Evolutionary conservation across 2,113 vertebrate species (phyloP).

Genomic region (Equus przewalskii): DNA sequence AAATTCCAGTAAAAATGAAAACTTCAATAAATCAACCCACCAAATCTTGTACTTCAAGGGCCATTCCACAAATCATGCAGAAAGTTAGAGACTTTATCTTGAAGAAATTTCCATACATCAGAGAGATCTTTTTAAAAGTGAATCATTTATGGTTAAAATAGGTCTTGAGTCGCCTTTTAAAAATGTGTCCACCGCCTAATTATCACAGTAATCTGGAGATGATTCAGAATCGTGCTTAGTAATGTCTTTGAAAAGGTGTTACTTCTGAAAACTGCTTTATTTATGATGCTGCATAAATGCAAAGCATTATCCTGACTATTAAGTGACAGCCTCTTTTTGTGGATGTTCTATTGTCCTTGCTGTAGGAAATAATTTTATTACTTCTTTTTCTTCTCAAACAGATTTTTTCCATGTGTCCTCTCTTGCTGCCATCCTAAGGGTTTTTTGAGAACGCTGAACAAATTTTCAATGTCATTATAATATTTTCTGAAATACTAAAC

Average conservation of each 20-base stretch:
- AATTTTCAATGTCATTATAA: background rate
- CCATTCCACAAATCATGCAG: constrained; percentile 49
- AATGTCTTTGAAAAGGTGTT: background rate
- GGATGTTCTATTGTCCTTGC: background rate
- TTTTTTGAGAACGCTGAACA: constrained; percentile 33
- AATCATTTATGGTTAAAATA: constrained; percentile 54
- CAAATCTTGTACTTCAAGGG: constrained; percentile 18
- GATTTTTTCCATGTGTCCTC: constrained; percentile 27
- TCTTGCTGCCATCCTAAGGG: background rate
- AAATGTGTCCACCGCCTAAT: constrained; percentile 32
- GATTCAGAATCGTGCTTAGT: background rate
- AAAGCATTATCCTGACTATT: background rate
- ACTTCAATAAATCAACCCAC: constrained; percentile 35
- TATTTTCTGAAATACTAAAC: background rate
- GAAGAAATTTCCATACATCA: constrained; percentile 55
- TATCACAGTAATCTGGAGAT: constrained; percentile 51
- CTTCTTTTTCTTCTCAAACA: background rate
- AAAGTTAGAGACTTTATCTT: background rate
- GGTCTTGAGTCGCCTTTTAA: background rate
- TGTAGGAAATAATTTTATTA: background rate
- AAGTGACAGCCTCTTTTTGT: background rate
- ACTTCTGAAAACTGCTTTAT: background rate
- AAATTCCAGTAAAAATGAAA: constrained; percentile 58
- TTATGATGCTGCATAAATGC: background rate
- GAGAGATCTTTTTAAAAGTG: constrained; percentile 38